phyloP scores from a whole-genome alignment of 2,888 invertebrate genomes.

The Aleiodes alternator region DNA sequence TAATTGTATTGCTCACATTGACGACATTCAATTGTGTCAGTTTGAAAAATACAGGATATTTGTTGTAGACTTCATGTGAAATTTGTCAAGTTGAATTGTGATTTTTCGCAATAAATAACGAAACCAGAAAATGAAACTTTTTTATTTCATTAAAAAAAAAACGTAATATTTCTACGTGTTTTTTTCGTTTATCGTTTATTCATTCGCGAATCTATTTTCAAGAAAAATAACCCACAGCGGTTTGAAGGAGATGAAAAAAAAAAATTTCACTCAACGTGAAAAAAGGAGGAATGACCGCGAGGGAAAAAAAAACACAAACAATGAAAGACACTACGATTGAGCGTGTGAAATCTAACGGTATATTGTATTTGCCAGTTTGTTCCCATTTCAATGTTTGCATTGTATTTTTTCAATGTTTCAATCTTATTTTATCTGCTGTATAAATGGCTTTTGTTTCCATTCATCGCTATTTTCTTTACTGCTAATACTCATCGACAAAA shows the following conservation, averaged over 20 bases:
- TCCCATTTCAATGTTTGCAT: constrained; percentile 13
- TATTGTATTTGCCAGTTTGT: constrained; percentile 12
- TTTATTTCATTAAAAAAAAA: no score
- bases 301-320: constrained; percentile 19
- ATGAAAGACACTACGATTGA: constrained; percentile 7
- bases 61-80: neutral
- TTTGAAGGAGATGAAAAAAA: no score
- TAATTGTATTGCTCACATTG: no score
- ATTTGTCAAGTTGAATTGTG: neutral
- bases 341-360: constrained; percentile 26
- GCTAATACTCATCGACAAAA: no score
- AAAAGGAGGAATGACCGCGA: constrained; percentile 30
- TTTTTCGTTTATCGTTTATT: neutral
- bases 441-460: no score
- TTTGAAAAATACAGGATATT: no score
- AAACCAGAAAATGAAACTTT: no score
- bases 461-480: no score
- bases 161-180: neutral
- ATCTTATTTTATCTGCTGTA: neutral
- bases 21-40: no score
- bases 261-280: no score
- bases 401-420: constrained; percentile 2
- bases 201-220: neutral
- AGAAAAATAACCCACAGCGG: neutral
- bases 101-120: neutral